phyloP scores from a whole-genome alignment of 2,797 vertebrate genomes.

The Graptemys geographica region DNA sequence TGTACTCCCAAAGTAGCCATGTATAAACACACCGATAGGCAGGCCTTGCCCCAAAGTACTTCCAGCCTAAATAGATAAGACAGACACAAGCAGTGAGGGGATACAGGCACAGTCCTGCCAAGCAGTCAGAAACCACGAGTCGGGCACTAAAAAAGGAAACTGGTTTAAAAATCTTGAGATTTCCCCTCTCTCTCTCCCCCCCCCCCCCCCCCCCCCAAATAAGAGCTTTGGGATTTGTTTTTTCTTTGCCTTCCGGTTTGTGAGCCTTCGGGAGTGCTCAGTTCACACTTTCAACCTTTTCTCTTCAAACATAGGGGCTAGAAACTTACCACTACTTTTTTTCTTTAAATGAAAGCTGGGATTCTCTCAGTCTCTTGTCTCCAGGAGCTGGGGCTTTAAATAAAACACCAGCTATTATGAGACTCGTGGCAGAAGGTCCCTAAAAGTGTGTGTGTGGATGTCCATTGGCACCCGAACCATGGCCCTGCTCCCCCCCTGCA shows the following conservation, averaged over 20 bases:
- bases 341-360: background rate
- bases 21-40: no score
- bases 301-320: background rate
- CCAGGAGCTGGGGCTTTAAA: background rate
- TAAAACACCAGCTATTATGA: slow-evolving; percentile 23
- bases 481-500: no score
- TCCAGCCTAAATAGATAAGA: no score
- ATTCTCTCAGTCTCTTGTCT: slow-evolving; percentile 12
- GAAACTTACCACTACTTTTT: slow-evolving; percentile 20
- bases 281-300: background rate
- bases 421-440: background rate
- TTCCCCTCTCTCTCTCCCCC: no score
- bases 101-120: background rate
- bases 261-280: background rate
- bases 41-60: no score
- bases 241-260: background rate
- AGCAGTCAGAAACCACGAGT: background rate
- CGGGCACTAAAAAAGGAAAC: background rate
- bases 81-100: no score
- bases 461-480: no score
- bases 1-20: no score
- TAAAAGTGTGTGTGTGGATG: no score
- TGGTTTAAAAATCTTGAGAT: background rate
- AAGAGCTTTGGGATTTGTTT: background rate
- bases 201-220: background rate